Evolutionary conservation across 1,140 invertebrate genomes (phyloP).

Genomic region (Drosophila equinoxialis): DNA sequence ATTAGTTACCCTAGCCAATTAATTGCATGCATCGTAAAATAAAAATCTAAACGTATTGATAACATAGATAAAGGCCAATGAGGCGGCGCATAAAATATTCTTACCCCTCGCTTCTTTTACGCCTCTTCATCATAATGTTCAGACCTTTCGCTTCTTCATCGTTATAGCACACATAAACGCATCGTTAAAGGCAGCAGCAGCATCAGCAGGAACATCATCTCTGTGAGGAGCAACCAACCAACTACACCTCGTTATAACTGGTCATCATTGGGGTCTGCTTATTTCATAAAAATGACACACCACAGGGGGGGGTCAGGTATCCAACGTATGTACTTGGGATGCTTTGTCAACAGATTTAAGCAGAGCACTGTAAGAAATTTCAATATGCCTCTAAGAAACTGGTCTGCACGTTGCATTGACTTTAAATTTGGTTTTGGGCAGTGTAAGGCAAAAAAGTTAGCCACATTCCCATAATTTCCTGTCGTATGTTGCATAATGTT

Average conservation of each 20-base stretch:
- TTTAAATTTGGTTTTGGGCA: neutral
- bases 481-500: conserved; percentile 73
- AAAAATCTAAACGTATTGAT: conserved; percentile 67
- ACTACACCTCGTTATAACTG: conserved; percentile 64
- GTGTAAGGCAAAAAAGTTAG: conserved; percentile 25
- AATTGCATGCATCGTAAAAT: conserved; percentile 72
- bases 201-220: conserved; percentile 15
- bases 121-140: neutral
- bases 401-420: too few relatives aligned
- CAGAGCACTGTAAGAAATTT: conserved; percentile 3
- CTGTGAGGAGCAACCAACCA: neutral
- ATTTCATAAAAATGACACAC: conserved; percentile 65
- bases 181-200: conserved; percentile 55
- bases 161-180: conserved; percentile 64
- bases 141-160: neutral
- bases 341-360: conserved; percentile 42
- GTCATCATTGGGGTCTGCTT: conserved; percentile 41
- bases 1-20: conserved; percentile 63
- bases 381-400: neutral
- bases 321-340: neutral
- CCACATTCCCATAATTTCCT: conserved; percentile 51
- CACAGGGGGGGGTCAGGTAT: conserved; percentile 55
- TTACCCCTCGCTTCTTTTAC: neutral
- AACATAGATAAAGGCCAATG: conserved; percentile 70
- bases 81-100: conserved; percentile 43